Conservation (phyloP, 2,113 vertebrate species). For the Hypocryptadius cinnamomeus region DNA sequence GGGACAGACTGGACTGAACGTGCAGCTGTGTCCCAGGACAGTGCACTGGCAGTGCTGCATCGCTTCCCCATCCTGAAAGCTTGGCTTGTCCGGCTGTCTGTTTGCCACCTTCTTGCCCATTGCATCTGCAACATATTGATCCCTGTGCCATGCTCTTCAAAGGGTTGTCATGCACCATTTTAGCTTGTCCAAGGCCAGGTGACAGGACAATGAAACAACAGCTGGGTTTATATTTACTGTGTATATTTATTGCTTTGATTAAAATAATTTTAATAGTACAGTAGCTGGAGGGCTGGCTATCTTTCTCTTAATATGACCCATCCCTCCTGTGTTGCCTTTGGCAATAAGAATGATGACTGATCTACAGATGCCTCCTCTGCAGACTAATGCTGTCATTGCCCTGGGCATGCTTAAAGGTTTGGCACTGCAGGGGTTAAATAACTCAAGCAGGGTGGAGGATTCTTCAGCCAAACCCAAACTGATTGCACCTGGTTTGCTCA, state of each 20-base stretch:
- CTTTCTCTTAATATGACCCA: background rate
- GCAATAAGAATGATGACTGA: background rate
- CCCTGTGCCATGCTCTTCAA: background rate
- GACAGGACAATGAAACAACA: background rate
- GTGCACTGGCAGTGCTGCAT: background rate
- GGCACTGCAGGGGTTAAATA: conserved; percentile 44
- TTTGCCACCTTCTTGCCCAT: background rate
- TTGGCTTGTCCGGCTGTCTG: background rate
- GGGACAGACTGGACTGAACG: background rate
- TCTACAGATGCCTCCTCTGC: background rate
- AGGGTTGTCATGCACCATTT: background rate
- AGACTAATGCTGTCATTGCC: background rate
- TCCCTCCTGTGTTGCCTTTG: background rate
- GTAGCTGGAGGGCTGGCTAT: background rate
- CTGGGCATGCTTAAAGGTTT: background rate
- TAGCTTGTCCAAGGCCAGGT: background rate
- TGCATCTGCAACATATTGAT: background rate
- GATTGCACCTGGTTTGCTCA: conserved; percentile 56
- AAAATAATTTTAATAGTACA: background rate
- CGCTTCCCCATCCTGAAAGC: background rate
- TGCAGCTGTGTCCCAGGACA: background rate
- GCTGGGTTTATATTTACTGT: background rate
- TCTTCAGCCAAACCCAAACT: conserved; percentile 51
- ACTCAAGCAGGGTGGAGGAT: conserved; percentile 17
- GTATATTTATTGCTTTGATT: background rate